A percentile compares a stretch with the other conserved stretches of the same genome.
Evolutionary conservation across 2,113 vertebrate species (phyloP).

Genomic region (Ranitomeya variabilis): DNA sequence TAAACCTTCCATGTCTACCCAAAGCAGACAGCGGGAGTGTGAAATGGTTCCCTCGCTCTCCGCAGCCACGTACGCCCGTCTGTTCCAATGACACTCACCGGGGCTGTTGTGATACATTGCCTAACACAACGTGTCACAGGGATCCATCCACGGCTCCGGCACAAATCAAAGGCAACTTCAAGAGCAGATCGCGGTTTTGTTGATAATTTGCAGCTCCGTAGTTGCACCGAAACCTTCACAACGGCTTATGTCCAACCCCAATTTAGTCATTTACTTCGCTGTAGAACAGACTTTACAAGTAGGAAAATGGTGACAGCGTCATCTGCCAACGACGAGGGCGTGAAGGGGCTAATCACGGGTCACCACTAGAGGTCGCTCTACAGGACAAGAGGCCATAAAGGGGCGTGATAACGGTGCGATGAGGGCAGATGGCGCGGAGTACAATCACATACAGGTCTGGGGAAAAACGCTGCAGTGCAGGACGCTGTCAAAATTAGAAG

Average conservation of each 20-base stretch:
- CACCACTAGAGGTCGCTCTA: not conserved
- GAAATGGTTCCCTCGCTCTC: slow-evolving; percentile 50
- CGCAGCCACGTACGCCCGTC: slow-evolving; percentile 43
- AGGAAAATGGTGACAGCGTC: not conserved
- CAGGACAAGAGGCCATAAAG: too few species aligned
- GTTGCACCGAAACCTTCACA: not conserved
- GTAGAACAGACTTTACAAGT: not conserved
- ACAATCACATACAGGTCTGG: too few species aligned
- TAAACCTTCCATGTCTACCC: slow-evolving; percentile 47
- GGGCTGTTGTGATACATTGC: slow-evolving; percentile 48
- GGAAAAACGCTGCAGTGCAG: too few species aligned
- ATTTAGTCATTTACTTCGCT: not conserved
- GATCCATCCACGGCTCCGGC: not conserved
- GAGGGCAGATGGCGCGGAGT: too few species aligned
- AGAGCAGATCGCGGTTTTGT: not conserved
- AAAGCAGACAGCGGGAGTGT: slow-evolving; percentile 49
- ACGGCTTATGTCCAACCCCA: not conserved
- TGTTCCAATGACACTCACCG: slow-evolving; percentile 35
- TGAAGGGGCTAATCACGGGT: not conserved
- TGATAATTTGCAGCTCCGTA: not conserved
- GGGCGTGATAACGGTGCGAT: too few species aligned
- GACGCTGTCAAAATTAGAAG: too few species aligned
- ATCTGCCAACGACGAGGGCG: too few species aligned
- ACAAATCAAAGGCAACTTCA: not conserved
- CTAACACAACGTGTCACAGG: slow-evolving; percentile 30